These are phyloP conservation scores for Oenanthe melanoleuca DNA, from an alignment of 2,113 vertebrate species.

Conservation along the genomic window DNA sequence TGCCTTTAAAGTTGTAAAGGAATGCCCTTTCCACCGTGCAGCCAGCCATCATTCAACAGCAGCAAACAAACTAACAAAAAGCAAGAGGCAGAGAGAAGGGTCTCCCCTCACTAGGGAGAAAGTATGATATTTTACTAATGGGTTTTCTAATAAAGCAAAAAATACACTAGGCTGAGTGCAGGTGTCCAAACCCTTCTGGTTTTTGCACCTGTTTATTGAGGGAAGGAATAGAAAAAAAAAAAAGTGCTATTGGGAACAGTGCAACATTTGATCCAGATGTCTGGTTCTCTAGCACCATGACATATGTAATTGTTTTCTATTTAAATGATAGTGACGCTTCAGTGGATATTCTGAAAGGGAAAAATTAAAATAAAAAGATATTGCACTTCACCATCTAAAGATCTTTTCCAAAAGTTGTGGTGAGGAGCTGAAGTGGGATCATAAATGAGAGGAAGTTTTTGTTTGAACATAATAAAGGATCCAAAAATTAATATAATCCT, in stretches of 20 bases:
- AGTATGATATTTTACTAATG: conserved; percentile 46
- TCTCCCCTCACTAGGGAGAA: not conserved
- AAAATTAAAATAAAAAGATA: not conserved
- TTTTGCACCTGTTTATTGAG: not conserved
- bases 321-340: not conserved
- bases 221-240: not conserved
- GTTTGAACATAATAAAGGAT: not conserved
- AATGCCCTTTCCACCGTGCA: conserved; percentile 83
- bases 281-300: not conserved
- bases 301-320: not conserved
- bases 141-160: conserved; percentile 23
- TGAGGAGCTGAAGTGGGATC: conserved; percentile 1
- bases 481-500: not conserved
- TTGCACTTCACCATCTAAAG: not conserved
- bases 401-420: not conserved
- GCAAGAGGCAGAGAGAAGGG: not conserved
- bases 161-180: not conserved
- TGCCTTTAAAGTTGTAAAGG: conserved; percentile 87
- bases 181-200: not conserved
- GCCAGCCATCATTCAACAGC: conserved; percentile 72
- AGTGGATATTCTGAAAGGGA: not conserved
- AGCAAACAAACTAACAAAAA: conserved; percentile 74
- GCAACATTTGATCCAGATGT: not conserved
- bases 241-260: not conserved
- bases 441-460: conserved; percentile 36